Conservation (phyloP, 2,113 vertebrate species). For the Tauraco erythrolophus region DNA sequence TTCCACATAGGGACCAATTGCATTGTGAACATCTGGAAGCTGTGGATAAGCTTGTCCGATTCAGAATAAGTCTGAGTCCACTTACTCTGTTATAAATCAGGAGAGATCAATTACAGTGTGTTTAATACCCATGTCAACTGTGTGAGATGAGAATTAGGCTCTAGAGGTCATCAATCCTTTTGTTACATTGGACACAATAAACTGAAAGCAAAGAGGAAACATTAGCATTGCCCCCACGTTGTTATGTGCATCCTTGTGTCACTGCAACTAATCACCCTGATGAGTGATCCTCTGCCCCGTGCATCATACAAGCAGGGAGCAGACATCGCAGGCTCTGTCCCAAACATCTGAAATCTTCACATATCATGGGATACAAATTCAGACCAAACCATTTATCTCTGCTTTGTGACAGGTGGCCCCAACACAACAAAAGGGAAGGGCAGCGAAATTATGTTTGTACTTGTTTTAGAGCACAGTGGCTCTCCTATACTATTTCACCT, state of each 20-base stretch:
- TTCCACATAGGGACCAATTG: neutral
- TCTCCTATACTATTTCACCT: neutral
- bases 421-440: neutral
- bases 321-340: neutral
- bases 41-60: neutral
- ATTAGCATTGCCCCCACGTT: neutral
- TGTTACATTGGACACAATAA: neutral
- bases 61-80: slow-evolving; percentile 11
- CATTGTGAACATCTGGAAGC: slow-evolving; percentile 29
- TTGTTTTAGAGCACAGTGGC: neutral
- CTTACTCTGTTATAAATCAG: neutral
- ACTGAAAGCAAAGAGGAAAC: neutral
- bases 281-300: accelerated
- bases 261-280: neutral
- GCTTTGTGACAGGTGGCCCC: neutral
- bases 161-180: neutral
- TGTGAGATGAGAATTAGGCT: neutral
- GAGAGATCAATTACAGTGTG: neutral
- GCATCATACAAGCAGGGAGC: neutral
- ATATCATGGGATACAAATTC: neutral
- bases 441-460: neutral
- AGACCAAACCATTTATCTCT: neutral
- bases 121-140: neutral
- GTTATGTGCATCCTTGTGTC: neutral
- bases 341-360: neutral